phyloP scores from a whole-genome alignment of 2,888 invertebrate species.

The Spatulosminthurus flaviceps region DNA sequence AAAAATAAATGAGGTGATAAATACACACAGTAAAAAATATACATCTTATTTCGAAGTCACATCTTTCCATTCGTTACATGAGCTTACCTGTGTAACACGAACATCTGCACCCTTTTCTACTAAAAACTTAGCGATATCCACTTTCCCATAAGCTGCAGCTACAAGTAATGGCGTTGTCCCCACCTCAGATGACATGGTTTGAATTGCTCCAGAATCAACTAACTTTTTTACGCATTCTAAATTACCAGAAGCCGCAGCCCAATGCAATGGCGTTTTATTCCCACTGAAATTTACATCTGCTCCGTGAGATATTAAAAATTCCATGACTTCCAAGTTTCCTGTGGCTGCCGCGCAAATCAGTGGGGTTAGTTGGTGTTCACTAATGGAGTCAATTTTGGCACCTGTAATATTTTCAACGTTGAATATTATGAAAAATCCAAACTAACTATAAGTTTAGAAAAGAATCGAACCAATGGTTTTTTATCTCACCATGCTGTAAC shows the following conservation, averaged over 20 bases:
- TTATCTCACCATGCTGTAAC: conserved; percentile 45
- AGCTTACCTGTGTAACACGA: background rate
- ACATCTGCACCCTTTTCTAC: conserved; percentile 77
- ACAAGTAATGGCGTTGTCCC: conserved; percentile 78
- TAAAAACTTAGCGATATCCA: conserved; percentile 76
- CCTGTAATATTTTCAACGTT: conserved; percentile 33
- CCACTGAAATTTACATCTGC: conserved; percentile 50
- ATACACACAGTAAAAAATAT: too few relatives aligned
- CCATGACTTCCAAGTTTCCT: conserved; percentile 44
- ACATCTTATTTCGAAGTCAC: too few relatives aligned
- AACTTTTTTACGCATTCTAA: conserved; percentile 78
- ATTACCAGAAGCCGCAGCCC: conserved; percentile 81
- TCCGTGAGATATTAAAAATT: conserved; percentile 40
- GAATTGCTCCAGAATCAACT: conserved; percentile 79
- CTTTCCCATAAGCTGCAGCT: conserved; percentile 78
- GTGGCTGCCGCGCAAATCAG: conserved; percentile 51
- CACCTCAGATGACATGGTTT: conserved; percentile 69
- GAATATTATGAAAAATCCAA: too few relatives aligned
- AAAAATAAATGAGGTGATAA: too few relatives aligned
- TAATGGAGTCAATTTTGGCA: conserved; percentile 48
- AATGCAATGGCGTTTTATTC: conserved; percentile 79
- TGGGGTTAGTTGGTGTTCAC: conserved; percentile 48
- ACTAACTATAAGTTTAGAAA: too few relatives aligned
- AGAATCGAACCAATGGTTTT: too few relatives aligned
- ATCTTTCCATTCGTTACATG: too few relatives aligned